Conservation (phyloP, 1,140 invertebrate genomes). For the Drosophila mauritiana region DNA sequence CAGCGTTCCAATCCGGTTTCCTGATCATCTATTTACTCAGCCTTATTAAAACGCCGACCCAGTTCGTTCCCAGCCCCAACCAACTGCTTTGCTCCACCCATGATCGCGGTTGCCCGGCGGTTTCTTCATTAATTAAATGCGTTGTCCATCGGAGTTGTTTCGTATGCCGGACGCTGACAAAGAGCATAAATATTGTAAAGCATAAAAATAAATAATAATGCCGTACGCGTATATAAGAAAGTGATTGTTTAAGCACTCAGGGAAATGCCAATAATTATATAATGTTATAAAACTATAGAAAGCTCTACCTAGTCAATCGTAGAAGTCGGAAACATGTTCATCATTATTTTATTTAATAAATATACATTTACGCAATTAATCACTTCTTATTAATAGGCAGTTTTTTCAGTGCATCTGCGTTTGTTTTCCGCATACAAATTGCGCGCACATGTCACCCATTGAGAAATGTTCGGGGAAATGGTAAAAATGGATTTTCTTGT, state of each 20-base stretch:
- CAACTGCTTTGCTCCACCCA: neutral
- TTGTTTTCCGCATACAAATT: conserved; percentile 71
- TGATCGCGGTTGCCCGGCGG: conserved; percentile 34
- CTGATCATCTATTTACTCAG: conserved; percentile 65
- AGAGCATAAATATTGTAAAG: conserved; percentile 81
- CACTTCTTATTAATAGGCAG: neutral
- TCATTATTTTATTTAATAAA: too few relatives aligned
- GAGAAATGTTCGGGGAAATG: conserved; percentile 28
- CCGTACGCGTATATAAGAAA: conserved; percentile 16
- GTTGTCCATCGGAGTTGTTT: conserved; percentile 60
- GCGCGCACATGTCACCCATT: conserved; percentile 63
- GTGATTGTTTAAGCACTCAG: conserved; percentile 10
- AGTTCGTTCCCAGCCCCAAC: neutral
- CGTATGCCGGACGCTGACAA: conserved; percentile 69
- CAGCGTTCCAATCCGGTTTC: conserved; percentile 21
- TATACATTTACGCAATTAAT: too few relatives aligned
- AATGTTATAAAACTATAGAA: too few relatives aligned
- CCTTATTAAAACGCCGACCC: conserved; percentile 61
- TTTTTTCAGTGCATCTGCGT: conserved; percentile 23
- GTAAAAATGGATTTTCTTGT: conserved; percentile 49
- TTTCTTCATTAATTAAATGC: conserved; percentile 82
- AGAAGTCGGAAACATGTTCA: too few relatives aligned
- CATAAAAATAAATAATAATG: conserved; percentile 79
- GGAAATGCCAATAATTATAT: neutral
- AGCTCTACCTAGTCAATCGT: too few relatives aligned